Evolutionary conservation across 2,797 vertebrate genomes (phyloP).

Genomic region (Arrhamphus sclerolepis): DNA sequence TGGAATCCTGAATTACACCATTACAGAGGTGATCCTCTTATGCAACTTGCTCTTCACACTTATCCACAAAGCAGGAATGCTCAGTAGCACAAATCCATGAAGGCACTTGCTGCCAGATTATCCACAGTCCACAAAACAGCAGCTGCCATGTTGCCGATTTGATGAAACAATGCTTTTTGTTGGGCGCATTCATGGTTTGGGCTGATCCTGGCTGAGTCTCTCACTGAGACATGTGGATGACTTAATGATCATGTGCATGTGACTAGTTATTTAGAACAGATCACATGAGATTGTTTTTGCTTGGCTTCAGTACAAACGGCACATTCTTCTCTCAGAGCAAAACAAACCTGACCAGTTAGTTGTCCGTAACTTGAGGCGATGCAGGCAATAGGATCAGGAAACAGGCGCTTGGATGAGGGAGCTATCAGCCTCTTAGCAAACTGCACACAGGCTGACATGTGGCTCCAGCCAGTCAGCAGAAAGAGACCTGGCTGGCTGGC

Average conservation of each 20-base stretch:
- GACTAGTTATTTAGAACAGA: slow-evolving; percentile 61
- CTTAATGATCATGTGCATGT: slow-evolving; percentile 56
- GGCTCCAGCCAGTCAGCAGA: slow-evolving; percentile 69
- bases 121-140: slow-evolving; percentile 53
- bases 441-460: slow-evolving; percentile 50
- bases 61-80: slow-evolving; percentile 55
- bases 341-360: slow-evolving; percentile 51
- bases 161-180: slow-evolving; percentile 64
- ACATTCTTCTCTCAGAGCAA: slow-evolving; percentile 52
- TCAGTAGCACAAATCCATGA: slow-evolving; percentile 64
- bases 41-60: slow-evolving; percentile 67
- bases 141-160: slow-evolving; percentile 58
- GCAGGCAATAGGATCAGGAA: slow-evolving; percentile 38
- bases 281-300: slow-evolving; percentile 67
- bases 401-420: slow-evolving; percentile 33
- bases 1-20: slow-evolving; percentile 62
- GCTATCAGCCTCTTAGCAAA: slow-evolving; percentile 38
- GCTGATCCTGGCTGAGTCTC: slow-evolving; percentile 46
- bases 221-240: slow-evolving; percentile 46
- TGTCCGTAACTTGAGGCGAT: slow-evolving; percentile 45
- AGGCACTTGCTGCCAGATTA: slow-evolving; percentile 64
- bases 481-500: slow-evolving; percentile 59
- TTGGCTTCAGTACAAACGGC: slow-evolving; percentile 44
- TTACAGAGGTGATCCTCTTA: slow-evolving; percentile 70
- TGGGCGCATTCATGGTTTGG: slow-evolving; percentile 28